These are phyloP conservation scores for Limnephilus lunatus DNA, from an alignment of 2,888 invertebrate species.

Conservation along the genomic window DNA sequence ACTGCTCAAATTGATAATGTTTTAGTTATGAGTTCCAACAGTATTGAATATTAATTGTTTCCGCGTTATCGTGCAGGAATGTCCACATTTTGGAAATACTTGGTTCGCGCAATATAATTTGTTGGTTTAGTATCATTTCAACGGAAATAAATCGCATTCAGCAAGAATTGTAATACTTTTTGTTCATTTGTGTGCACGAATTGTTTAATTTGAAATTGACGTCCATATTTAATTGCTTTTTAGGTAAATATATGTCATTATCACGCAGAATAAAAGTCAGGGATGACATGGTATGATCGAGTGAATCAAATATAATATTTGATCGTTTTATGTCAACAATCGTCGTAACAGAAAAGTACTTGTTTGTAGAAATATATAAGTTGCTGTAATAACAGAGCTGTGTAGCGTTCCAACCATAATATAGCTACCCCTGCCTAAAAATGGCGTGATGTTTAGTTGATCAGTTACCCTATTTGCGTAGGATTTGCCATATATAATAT, in stretches of 20 bases:
- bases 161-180: background rate
- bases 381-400: no score
- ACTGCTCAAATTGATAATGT: constrained; percentile 27
- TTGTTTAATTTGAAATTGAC: background rate
- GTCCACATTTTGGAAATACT: background rate
- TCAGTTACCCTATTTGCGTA: background rate
- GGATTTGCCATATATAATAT: no score
- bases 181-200: background rate
- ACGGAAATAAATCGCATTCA: background rate
- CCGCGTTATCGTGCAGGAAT: background rate
- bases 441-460: no score
- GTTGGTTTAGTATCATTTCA: background rate
- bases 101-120: background rate
- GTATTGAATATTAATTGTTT: background rate
- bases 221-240: no score
- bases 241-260: no score
- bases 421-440: background rate
- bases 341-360: background rate
- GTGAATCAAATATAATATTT: background rate
- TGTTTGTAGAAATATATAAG: background rate
- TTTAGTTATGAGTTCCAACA: background rate
- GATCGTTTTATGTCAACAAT: background rate
- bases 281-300: background rate
- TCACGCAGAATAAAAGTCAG: background rate
- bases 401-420: background rate